Evolutionary conservation across 2,888 invertebrate species (phyloP).

Genomic region (Pollenia angustigena): DNA sequence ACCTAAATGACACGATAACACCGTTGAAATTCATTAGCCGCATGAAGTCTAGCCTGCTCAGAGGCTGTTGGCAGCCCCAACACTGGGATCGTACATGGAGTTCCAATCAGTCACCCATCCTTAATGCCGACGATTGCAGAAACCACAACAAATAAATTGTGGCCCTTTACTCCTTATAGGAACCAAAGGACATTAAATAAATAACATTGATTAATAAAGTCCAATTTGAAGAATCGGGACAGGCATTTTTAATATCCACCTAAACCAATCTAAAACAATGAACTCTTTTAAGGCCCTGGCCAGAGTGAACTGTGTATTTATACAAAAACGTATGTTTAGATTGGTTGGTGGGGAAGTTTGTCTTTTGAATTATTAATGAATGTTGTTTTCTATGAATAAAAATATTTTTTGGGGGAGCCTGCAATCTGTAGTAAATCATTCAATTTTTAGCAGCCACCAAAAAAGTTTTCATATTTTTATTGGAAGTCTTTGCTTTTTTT

Average conservation of each 20-base stretch:
- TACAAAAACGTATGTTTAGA: neutral
- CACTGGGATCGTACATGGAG: too few species aligned
- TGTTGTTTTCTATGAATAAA: conserved; percentile 65
- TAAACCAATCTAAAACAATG: neutral
- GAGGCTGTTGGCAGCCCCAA: too few species aligned
- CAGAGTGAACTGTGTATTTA: neutral
- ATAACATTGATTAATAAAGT: too few species aligned
- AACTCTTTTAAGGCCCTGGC: conserved; percentile 16
- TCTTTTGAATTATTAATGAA: conserved; percentile 83
- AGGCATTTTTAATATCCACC: neutral
- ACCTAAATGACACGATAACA: too few species aligned
- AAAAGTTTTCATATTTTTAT: conserved; percentile 44
- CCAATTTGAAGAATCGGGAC: too few species aligned
- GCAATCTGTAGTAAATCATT: conserved; percentile 66
- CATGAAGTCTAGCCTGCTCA: too few species aligned
- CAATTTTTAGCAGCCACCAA: conserved; percentile 67
- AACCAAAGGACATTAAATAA: too few species aligned
- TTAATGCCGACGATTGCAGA: too few species aligned
- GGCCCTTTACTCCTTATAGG: too few species aligned
- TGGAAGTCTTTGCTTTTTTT: conserved; percentile 51
- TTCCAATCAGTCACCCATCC: too few species aligned
- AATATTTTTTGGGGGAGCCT: conserved; percentile 32
- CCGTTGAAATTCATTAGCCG: too few species aligned
- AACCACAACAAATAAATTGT: too few species aligned
- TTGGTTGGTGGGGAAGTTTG: conserved; percentile 76